Evolutionary conservation across 2,888 invertebrate genomes (phyloP).

Genomic region (Helleia helle): DNA sequence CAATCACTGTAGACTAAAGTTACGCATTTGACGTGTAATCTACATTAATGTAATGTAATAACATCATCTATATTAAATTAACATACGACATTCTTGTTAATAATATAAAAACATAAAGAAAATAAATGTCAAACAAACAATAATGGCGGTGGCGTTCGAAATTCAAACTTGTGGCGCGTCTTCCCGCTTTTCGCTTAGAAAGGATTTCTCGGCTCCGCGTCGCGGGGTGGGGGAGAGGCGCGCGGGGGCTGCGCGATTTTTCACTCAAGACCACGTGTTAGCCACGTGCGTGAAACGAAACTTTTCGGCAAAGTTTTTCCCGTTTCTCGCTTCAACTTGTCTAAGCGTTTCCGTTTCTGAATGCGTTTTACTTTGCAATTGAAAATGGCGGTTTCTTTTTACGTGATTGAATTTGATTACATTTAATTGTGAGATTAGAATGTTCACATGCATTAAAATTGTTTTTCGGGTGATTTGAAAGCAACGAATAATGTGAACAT

Average conservation of each 20-base stretch:
- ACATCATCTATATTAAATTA: too few relatives aligned
- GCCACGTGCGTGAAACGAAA: constrained; percentile 52
- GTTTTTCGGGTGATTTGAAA: constrained; percentile 13
- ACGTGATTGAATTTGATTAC: constrained; percentile 2
- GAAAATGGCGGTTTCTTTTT: not conserved
- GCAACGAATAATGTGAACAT: constrained; percentile 44
- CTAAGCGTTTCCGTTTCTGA: not conserved
- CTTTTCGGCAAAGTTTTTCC: constrained; percentile 50
- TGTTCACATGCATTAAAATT: too few relatives aligned
- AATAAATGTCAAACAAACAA: too few relatives aligned
- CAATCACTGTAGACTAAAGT: too few relatives aligned
- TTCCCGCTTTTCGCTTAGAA: constrained; percentile 38
- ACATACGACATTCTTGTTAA: too few relatives aligned
- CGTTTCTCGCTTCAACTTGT: constrained; percentile 16
- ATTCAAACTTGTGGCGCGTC: constrained; percentile 27
- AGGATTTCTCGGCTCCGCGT: constrained; percentile 26
- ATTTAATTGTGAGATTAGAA: constrained; percentile 6
- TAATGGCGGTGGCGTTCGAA: not conserved
- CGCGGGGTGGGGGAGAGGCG: constrained; percentile 37
- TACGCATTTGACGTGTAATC: too few relatives aligned
- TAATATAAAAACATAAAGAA: too few relatives aligned
- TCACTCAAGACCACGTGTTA: constrained; percentile 66
- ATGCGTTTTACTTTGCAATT: not conserved
- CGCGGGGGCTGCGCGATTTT: constrained; percentile 60
- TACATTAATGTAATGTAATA: too few relatives aligned